phyloP scores from a whole-genome alignment of 2,113 vertebrate species.

The Noctilio leporinus region DNA sequence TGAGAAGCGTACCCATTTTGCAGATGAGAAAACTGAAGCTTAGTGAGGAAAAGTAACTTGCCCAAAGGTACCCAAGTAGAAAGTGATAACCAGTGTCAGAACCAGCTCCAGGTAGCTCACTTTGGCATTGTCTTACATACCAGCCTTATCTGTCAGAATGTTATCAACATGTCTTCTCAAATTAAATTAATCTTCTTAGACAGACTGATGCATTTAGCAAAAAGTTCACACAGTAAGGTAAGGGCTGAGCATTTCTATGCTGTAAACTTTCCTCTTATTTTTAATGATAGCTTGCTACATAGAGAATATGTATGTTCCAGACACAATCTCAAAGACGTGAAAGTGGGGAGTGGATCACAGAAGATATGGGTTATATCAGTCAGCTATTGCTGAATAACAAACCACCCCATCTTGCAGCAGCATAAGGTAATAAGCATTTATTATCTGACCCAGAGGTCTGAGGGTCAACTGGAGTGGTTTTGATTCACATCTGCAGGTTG shows the following conservation, averaged over 20 bases:
- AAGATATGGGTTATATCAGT: not conserved
- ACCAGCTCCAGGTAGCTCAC: not conserved
- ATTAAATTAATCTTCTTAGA: not conserved
- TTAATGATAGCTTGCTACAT: not conserved
- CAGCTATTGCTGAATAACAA: not conserved
- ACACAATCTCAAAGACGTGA: not conserved
- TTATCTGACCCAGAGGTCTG: not conserved
- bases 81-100: not conserved
- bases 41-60: slow-evolving; percentile 1
- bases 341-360: not conserved
- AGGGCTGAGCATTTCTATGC: not conserved
- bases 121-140: not conserved
- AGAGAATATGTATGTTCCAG: not conserved
- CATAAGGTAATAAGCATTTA: not conserved
- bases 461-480: not conserved
- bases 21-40: slow-evolving; percentile 1
- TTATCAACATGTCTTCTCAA: not conserved
- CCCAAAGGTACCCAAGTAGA: not conserved
- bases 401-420: not conserved
- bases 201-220: not conserved
- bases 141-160: not conserved
- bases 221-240: not conserved
- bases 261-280: not conserved
- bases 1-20: slow-evolving; percentile 20
- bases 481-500: not conserved